Conservation (phyloP, 2,888 invertebrate species). For the Drosophila mimetica region DNA sequence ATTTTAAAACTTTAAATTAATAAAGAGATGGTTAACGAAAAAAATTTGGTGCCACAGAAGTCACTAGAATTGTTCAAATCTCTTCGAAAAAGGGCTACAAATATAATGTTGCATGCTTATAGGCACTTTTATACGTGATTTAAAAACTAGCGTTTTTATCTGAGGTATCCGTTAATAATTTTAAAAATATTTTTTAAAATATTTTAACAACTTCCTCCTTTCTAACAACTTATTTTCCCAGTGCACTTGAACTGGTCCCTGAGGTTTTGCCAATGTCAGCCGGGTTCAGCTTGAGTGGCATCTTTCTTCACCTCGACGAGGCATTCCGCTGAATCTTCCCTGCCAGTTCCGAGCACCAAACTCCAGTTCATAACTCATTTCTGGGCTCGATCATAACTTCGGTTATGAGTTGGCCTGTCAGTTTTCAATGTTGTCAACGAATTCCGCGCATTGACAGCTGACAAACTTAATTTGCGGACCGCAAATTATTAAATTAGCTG, state of each 20-base stretch:
- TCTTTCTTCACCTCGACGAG: slow-evolving; percentile 33
- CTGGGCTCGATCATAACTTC: slow-evolving; percentile 72
- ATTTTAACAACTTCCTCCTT: background rate
- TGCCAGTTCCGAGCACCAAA: background rate
- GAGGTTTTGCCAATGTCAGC: slow-evolving; percentile 14
- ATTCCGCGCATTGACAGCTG: slow-evolving; percentile 81
- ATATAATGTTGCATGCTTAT: no score
- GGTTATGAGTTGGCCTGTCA: slow-evolving; percentile 82
- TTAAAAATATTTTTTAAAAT: no score
- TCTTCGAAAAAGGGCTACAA: no score
- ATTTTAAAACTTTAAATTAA: no score
- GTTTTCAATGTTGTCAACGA: slow-evolving; percentile 82
- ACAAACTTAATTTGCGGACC: slow-evolving; percentile 82
- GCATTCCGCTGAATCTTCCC: slow-evolving; percentile 20
- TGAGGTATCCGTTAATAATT: no score
- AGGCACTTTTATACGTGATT: no score
- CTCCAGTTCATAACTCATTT: slow-evolving; percentile 78
- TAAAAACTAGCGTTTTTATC: no score
- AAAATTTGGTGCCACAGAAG: no score
- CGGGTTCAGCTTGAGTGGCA: slow-evolving; percentile 29
- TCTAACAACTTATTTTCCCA: background rate
- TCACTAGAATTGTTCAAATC: no score
- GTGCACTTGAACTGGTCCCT: slow-evolving; percentile 23
- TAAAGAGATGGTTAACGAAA: no score
- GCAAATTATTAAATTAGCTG: slow-evolving; percentile 76